Percentiles rank a stretch among this genome's conserved stretches.
Conservation (phyloP, 2,113 vertebrate species). For the Zosterops pallidus region DNA sequence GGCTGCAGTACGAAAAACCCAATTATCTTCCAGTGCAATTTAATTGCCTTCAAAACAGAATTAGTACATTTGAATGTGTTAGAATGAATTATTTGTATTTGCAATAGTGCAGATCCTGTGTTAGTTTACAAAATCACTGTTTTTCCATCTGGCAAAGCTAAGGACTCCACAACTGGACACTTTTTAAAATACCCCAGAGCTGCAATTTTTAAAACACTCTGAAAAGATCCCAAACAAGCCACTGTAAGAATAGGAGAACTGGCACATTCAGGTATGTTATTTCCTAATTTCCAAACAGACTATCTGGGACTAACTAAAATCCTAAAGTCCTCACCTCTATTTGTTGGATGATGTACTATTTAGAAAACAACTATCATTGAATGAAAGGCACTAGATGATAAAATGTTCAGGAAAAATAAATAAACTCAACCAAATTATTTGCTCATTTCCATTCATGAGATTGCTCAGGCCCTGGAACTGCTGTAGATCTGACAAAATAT, state of each 20-base stretch:
- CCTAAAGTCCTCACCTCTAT: not conserved
- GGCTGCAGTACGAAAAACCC: not conserved
- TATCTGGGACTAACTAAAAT: not conserved
- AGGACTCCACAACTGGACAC: not conserved
- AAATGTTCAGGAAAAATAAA: not conserved
- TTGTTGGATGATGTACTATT: not conserved
- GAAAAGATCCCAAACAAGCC: not conserved
- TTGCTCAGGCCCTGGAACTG: not conserved
- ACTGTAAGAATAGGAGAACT: not conserved
- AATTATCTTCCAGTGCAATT: not conserved
- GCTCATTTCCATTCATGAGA: not conserved
- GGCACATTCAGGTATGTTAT: not conserved
- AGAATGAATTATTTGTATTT: not conserved
- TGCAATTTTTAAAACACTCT: not conserved
- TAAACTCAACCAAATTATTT: not conserved
- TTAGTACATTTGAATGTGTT: not conserved
- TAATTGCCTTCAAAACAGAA: not conserved
- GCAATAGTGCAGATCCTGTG: not conserved
- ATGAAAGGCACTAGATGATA: not conserved
- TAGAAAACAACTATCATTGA: not conserved
- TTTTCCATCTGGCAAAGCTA: not conserved
- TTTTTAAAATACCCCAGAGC: not conserved
- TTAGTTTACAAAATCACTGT: not conserved
- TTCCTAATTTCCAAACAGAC: not conserved
- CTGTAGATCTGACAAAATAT: not conserved